Evolutionary conservation across 2,888 invertebrate genomes (phyloP), one percentile per base, ranked within the genome.

Genomic region (Glaucopsyche alexis): DNA sequence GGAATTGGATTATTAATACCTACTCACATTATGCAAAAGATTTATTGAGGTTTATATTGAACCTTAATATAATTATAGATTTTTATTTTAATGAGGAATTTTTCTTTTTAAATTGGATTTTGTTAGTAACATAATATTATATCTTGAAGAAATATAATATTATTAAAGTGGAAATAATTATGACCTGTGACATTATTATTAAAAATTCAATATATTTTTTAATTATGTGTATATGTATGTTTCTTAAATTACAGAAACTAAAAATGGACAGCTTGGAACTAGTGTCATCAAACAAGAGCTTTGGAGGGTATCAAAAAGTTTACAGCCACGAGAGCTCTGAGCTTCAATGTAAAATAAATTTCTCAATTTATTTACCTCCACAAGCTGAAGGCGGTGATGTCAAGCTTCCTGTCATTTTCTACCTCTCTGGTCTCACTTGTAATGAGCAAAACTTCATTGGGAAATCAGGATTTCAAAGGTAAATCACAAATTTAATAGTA

Each of bases 361-460:
- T 99, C 88, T 97, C 97, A 0, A 94, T 99, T 52, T 99, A 96
- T 84, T 84, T 99, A 71, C 99, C 99, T 16, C 96, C 97, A 0
- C 95, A 96, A 82, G 93, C 94, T 0, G 94, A 95, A 76, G 91
- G 92, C 72, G 93, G 94, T 3, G 94, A 95, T 81, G 89, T 89
- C 16, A 93, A 94, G 80, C 89, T 97, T 49, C 98, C 99, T 1
- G 97, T 98, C 0, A 93, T 99, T 13, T 99, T 97, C 85, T 99
- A 96, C 94, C 93, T 99, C 0, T 98, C 98, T 55, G 98, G 99
- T 1, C 93, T 99, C 47, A 97, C 97, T 0, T 99, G 99, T 86
- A 98, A 95, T 13, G 99, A 99, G 87, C 96, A 97, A 82, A 99
- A 99, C 91, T 99, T 99, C 83, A 96, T 99, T 77, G 95, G 96